These are phyloP conservation scores for Panthera tigris DNA, from an alignment of 2,113 vertebrate species.

Conservation along the genomic window DNA sequence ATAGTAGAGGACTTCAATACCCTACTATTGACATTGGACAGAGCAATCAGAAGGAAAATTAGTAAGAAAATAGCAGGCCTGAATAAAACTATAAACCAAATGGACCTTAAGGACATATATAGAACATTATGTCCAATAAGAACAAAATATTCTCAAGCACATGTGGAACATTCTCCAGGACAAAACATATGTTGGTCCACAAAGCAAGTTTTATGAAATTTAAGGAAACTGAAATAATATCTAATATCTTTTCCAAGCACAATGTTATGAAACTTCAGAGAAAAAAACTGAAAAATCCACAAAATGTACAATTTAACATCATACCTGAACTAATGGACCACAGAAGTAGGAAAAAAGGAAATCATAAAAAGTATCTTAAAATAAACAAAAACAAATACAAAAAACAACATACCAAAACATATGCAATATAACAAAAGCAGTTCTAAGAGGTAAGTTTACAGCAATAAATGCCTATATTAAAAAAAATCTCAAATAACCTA, in stretches of 20 bases:
- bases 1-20: background rate
- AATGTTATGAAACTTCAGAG: background rate
- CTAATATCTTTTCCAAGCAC: background rate
- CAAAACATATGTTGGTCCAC: background rate
- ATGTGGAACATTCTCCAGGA: background rate
- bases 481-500: background rate
- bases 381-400: background rate
- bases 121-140: background rate
- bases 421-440: background rate
- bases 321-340: background rate
- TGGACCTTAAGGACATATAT: background rate
- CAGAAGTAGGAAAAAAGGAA: background rate
- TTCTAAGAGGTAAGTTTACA: background rate
- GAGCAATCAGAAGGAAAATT: background rate
- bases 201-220: background rate
- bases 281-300: background rate
- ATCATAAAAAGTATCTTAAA: background rate
- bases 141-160: background rate
- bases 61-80: background rate
- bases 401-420: background rate
- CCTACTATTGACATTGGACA: background rate
- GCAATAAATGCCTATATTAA: background rate
- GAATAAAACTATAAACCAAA: background rate
- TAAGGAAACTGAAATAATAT: background rate
- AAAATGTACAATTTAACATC: background rate